Base-by-base conservation (phyloP, 2,888 invertebrate species). In the Mesorhabditis sp. region DNA sequence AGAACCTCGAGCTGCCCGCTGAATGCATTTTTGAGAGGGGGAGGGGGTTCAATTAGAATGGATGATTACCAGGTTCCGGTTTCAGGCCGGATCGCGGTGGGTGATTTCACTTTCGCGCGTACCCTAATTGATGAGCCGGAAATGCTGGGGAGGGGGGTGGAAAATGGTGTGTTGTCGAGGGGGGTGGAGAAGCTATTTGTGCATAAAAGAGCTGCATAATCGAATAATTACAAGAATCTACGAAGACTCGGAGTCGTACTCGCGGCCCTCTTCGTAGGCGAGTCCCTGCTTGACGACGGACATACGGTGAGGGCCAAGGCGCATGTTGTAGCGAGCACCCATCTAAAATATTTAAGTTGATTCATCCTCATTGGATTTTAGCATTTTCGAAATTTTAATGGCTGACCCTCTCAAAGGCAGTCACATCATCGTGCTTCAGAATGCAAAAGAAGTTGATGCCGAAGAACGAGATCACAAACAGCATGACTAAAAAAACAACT, bases 401-500 rank as follows among this genome's bases (percentile, higher is more conserved):
- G 2, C 72, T 67, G 45, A 84, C 84, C 83, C 79, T 76, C 71
- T 84, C 84, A 67, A 84, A 84, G 62, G 79, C 78, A 5, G 84
- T 84, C 67, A 84, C 72, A 68, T 84, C 84, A 73, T 84, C 84
- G 70, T 80, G 75, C 63, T 82, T 79, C 42, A 81, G 80, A 73
- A 84, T 84, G 69, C 83, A 84, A 76, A 79, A 83, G 74, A 77
- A 83, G 74, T 82, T 82, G 74, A 83, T 81, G 69, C 78, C 69
- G 65, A 79, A 78, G 77, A 83, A 82, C 4, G 80, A 81, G 72
- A 83, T 77, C 64, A 80, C 10, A 62, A 83, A 76, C 42, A 82
- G 75, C 28, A 72, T 10, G 68, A 81, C 68, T 68, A 71, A 66
- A 73, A 79, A n/a, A 13, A 13, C 10, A 50, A 50, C 7, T 50